phyloP scores from a whole-genome alignment of 2,888 invertebrate species.

The Cheilosia scutellata region DNA sequence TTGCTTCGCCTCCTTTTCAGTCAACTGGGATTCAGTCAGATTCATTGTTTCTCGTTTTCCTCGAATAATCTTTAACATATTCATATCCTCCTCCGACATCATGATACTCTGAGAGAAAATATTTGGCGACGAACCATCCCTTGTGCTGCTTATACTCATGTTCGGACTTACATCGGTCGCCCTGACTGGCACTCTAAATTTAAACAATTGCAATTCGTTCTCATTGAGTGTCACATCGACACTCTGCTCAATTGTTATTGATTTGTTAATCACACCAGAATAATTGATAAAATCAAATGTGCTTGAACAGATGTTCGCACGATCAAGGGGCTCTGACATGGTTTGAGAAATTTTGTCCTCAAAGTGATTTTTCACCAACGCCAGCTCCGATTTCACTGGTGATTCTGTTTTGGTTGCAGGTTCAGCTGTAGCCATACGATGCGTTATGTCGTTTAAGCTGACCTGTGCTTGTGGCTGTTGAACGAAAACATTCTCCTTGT shows the following conservation, averaged over 20 bases:
- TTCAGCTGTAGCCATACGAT: neutral
- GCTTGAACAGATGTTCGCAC: slow-evolving; percentile 41
- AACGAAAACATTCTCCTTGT: slow-evolving; percentile 58
- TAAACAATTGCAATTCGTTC: slow-evolving; percentile 60
- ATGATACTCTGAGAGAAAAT: slow-evolving; percentile 46
- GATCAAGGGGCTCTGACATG: slow-evolving; percentile 5
- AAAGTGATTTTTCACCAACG: neutral
- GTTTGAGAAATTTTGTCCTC: slow-evolving; percentile 1
- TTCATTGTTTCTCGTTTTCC: neutral
- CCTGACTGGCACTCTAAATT: slow-evolving; percentile 49
- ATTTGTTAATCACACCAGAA: slow-evolving; percentile 36
- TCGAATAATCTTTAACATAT: slow-evolving; percentile 38
- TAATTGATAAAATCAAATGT: slow-evolving; percentile 68
- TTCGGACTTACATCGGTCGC: slow-evolving; percentile 34
- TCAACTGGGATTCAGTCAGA: neutral
- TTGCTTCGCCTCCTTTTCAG: neutral
- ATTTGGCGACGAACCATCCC: slow-evolving; percentile 37
- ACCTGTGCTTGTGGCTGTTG: neutral
- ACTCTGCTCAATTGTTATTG: slow-evolving; percentile 57
- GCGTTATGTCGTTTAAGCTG: neutral
- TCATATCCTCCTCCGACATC: slow-evolving; percentile 51
- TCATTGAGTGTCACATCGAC: slow-evolving; percentile 58
- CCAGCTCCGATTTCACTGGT: slow-evolving; percentile 16
- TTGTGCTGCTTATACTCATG: slow-evolving; percentile 2
- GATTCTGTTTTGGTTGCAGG: neutral